A percentile compares a stretch with the other conserved stretches of the same genome.
These are phyloP conservation scores for Campylomormyrus numenius DNA, from an alignment of 2,113 vertebrate species.

Conservation along the genomic window DNA sequence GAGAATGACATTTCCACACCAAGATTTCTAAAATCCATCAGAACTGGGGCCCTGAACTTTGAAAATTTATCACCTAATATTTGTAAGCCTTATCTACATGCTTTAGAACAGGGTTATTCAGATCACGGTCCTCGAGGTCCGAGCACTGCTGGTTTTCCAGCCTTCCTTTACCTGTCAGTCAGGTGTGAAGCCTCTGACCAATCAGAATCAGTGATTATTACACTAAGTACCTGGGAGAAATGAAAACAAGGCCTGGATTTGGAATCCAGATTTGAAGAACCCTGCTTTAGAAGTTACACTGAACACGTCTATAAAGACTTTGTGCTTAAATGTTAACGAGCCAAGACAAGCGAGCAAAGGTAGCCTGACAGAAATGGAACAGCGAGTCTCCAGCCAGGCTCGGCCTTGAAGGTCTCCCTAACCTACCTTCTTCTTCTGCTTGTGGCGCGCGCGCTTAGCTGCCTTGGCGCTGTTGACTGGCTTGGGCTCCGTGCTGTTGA, in stretches of 20 bases:
- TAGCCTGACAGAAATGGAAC: not conserved
- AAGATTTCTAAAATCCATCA: not conserved
- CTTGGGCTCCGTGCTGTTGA: constrained; percentile 94
- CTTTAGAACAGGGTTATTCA: too few species aligned
- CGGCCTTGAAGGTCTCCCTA: not conserved
- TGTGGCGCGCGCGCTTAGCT: constrained; percentile 92
- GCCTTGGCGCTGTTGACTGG: constrained; percentile 93
- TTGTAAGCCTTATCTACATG: not conserved
- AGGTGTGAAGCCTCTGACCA: too few species aligned
- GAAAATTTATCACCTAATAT: not conserved
- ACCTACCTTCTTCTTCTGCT: constrained; percentile 97
- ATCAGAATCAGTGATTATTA: too few species aligned
- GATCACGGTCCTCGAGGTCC: too few species aligned
- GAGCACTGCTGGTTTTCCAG: too few species aligned
- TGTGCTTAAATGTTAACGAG: not conserved
- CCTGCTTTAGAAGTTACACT: not conserved
- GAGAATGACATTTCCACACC: not conserved
- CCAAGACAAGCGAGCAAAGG: not conserved
- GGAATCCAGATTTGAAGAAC: too few species aligned
- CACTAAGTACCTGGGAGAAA: too few species aligned
- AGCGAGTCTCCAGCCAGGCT: not conserved
- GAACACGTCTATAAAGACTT: not conserved
- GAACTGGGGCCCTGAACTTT: not conserved
- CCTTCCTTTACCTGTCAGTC: too few species aligned
- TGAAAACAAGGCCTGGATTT: too few species aligned